Percentiles rank a stretch among this genome's conserved stretches.
phyloP scores from a whole-genome alignment of 1,140 invertebrate genomes.

The Lepidurus couesii region DNA sequence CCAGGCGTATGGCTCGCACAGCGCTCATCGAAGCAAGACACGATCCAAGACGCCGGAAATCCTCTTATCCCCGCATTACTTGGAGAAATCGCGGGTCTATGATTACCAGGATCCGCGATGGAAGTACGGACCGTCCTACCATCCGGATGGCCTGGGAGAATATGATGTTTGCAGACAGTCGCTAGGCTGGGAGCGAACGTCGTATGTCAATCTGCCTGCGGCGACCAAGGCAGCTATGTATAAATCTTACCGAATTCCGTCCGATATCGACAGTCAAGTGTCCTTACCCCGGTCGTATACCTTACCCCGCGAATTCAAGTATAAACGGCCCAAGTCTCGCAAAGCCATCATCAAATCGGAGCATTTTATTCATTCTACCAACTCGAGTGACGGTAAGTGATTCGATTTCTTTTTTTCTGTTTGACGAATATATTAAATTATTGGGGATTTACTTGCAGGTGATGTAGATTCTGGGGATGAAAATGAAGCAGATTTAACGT shows the following conservation, averaged over 20 bases:
- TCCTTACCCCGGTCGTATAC: conserved; percentile 76
- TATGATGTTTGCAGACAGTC: not conserved
- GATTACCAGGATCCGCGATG: conserved; percentile 42
- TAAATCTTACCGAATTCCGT: conserved; percentile 54
- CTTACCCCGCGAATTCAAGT: conserved; percentile 74
- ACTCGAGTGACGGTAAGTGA: conserved; percentile 69
- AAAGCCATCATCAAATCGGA: conserved; percentile 51
- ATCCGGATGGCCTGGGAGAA: conserved; percentile 34
- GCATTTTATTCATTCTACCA: conserved; percentile 68
- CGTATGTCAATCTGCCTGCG: conserved; percentile 25
- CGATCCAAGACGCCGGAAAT: conserved; percentile 67
- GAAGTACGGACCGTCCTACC: conserved; percentile 40
- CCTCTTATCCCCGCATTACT: conserved; percentile 65
- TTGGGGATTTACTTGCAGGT: conserved; percentile 34
- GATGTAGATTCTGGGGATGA: conserved; percentile 43
- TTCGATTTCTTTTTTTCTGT: not conserved
- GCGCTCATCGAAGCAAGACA: conserved; percentile 38
- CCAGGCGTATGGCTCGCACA: conserved; percentile 47
- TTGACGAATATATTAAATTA: not conserved
- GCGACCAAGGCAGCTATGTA: conserved; percentile 42
- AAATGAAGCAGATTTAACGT: conserved; percentile 33
- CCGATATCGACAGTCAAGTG: conserved; percentile 68
- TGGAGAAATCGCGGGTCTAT: conserved; percentile 45
- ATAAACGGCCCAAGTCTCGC: conserved; percentile 54
- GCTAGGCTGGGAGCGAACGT: conserved; percentile 25